Base-by-base conservation (phyloP, 2,113 vertebrate species). In the Syngnathus typhle region DNA sequence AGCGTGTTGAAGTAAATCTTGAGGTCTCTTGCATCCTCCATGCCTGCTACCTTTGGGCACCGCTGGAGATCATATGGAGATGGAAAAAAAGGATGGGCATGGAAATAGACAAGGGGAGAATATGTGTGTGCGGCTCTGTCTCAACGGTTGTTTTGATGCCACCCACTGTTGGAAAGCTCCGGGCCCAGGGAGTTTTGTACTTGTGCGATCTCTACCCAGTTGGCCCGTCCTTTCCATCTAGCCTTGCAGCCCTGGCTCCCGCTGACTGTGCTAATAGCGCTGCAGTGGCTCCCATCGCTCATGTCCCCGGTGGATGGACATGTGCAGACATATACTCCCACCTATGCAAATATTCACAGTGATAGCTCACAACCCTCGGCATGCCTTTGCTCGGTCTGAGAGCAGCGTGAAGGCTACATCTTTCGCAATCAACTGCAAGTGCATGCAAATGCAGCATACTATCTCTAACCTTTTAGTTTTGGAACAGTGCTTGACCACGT, bases 81-180 rank as follows among this genome's bases (percentile, higher is more conserved):
- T 67, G 63, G 27, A 64, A 75, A 76, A 67, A 65, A 56, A 12
- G 62, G 72, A 55, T 38, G 70, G 56, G 71, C 62, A 64, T 38
- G 64, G 68, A 72, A 51, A 46, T n/a, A 49, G 59, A 74, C 76
- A 71, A 32, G 70, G 76, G 67, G 60, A 72, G 69, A 72, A 64
- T 78, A 52, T 67, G 76, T 80, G 70, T 74, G 55, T 11, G 68
- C 73, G 7, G 74, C 79, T 80, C 75, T 18, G 64, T 80, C 76
- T 79, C 78, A 70, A 13, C 77, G 84, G 79, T 86, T 87, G 86
- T 87, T 88, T 87, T 84, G 78, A 80, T 84, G 78, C 84, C 86
- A 75, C 86, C 85, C 84, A 84, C 81, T 87, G 85, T 80, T 83
- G 46, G 11, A 76, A 71, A 85, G 81, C 82, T 85, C 58, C 74